Conservation (phyloP, 1,140 invertebrate species). For the Telenomus remus region DNA sequence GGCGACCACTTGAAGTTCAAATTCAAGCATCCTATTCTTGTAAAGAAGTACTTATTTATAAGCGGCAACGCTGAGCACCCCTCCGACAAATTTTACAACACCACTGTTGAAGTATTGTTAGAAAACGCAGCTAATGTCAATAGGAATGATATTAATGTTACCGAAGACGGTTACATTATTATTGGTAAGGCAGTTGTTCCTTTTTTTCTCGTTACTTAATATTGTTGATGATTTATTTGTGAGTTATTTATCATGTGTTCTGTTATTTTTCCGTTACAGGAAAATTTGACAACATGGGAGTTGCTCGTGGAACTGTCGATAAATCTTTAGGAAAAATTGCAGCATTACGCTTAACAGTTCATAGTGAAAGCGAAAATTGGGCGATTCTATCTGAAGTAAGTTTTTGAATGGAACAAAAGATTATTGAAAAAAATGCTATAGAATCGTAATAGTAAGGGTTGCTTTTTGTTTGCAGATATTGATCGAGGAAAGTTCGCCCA, state of each 20-base stretch:
- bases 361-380: conserved; percentile 91
- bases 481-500: conserved; percentile 49
- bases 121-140: conserved; percentile 68
- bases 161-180: conserved; percentile 82
- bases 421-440: too few species aligned
- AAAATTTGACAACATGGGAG: conserved; percentile 85
- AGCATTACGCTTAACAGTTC: conserved; percentile 84
- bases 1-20: conserved; percentile 89
- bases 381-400: conserved; percentile 92
- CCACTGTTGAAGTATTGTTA: conserved; percentile 88
- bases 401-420: conserved; percentile 4
- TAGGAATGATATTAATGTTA: conserved; percentile 76
- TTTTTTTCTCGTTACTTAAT: too few species aligned
- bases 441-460: neutral
- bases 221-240: too few species aligned
- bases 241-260: neutral
- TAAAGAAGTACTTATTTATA: conserved; percentile 88
- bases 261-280: conserved; percentile 74
- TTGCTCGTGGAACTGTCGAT: conserved; percentile 84
- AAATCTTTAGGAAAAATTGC: conserved; percentile 81
- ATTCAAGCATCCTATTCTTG: conserved; percentile 83
- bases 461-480: conserved; percentile 36
- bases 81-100: conserved; percentile 92
- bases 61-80: conserved; percentile 95
- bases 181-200: conserved; percentile 81